Evolutionary conservation across 2,113 vertebrate genomes (phyloP), one percentile per base, ranked within the genome.

Genomic region (Pachycephala philippinensis): DNA sequence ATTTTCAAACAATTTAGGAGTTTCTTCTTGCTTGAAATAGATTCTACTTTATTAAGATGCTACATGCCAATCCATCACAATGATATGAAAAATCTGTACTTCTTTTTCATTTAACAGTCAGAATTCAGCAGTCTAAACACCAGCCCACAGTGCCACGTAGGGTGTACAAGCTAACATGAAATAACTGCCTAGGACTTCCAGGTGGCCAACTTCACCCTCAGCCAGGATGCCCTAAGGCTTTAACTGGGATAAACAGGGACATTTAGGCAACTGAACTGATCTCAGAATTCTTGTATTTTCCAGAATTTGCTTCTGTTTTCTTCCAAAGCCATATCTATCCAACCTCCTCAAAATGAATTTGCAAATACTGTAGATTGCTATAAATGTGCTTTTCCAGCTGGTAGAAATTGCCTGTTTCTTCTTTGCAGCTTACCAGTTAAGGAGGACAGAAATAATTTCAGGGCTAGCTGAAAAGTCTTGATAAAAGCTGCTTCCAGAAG

Each of bases 401-500:
- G 39, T 31, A 28, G 28, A 75, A 79, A n/a, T 27, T 39, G 15
- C 1, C 1, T 30, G 13, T 54, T 75, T 44, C 24, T 20, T 59
- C 37, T 66, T 64, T 13, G 6, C 9, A 39, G 30, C 42, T 85
- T 53, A 64, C 16, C 15, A 88, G 16, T 50, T 44, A 85, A 70
- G 26, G 42, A 91, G 20, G 30, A 57, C 6, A 75, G 45, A 75
- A 93, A 61, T 47, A 39, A 83, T 33, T 76, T 52, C 45, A 69
- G 28, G 20, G 35, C 26, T 70, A 89, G 26, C 21, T 75, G 40
- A 70, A 82, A 91, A 87, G 37, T 78, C 69, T 59, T 69, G 60
- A 70, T n/a, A 23, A 74, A 93, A 87, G 35, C 11, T 84, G n/a
- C 26, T 94, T 89, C 47, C 56, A 84, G 56, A 54, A 74, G 30